phyloP scores from a whole-genome alignment of 2,888 invertebrate species.

The Seira musarum region DNA sequence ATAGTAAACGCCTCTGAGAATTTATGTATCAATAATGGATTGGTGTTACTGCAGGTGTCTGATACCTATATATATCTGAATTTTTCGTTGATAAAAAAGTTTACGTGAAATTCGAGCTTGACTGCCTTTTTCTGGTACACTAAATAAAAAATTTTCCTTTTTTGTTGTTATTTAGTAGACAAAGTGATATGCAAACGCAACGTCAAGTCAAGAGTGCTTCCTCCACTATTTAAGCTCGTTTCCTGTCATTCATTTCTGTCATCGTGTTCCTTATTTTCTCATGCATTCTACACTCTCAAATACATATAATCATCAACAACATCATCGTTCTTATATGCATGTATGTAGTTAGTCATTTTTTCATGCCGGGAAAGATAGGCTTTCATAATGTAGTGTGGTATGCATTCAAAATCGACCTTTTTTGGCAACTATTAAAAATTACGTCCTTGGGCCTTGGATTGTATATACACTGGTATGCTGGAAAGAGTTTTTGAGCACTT shows the following conservation, averaged over 20 bases:
- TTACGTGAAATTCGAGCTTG: not conserved
- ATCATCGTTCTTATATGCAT: not conserved
- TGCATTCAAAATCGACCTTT: slow-evolving; percentile 1
- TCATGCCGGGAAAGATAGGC: not conserved
- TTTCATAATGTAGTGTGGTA: not conserved
- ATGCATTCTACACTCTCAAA: slow-evolving; percentile 41
- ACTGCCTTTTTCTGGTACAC: not conserved
- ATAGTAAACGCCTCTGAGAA: no score
- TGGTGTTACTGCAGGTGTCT: no score
- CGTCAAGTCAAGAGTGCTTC: slow-evolving; percentile 53
- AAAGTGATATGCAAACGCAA: slow-evolving; percentile 38
- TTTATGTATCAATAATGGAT: no score
- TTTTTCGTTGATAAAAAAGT: not conserved
- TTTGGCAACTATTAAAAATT: slow-evolving; percentile 13
- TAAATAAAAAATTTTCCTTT: not conserved
- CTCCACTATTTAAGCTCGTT: slow-evolving; percentile 55
- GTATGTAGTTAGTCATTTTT: not conserved
- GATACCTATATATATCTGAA: no score
- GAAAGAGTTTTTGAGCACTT: not conserved
- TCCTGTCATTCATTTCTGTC: slow-evolving; percentile 61
- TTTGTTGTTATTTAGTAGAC: slow-evolving; percentile 8
- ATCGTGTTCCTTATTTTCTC: slow-evolving; percentile 51
- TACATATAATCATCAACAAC: slow-evolving; percentile 9
- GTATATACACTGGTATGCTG: not conserved
- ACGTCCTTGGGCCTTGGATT: not conserved